Conservation (phyloP, 2,797 vertebrate species). For the Aplochiton taeniatus region DNA sequence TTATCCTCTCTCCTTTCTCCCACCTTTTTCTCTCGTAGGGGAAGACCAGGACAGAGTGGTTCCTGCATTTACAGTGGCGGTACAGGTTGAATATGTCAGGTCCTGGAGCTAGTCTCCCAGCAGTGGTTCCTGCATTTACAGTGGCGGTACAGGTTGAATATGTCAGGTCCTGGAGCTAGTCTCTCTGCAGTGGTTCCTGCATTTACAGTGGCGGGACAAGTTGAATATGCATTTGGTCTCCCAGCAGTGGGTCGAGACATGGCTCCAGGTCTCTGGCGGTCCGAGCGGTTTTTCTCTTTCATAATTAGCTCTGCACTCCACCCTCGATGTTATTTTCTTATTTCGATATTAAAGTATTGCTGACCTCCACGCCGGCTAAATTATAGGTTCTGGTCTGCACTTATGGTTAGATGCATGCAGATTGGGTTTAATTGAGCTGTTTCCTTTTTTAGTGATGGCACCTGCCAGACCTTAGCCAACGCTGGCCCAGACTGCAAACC, state of each 20-base stretch:
- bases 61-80: conserved; percentile 20
- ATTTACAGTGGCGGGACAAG: conserved; percentile 24
- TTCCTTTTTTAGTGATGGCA: conserved; percentile 31
- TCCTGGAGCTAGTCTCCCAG: conserved; percentile 16
- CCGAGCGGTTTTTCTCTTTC: conserved; percentile 64
- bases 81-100: conserved; percentile 35
- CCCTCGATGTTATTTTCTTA: conserved; percentile 62
- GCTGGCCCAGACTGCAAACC: neutral
- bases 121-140: conserved; percentile 25
- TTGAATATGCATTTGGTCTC: conserved; percentile 27
- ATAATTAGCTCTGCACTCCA: conserved; percentile 63
- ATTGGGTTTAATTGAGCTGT: conserved; percentile 26
- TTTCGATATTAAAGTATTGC: conserved; percentile 64
- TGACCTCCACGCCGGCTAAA: conserved; percentile 66
- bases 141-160: conserved; percentile 29
- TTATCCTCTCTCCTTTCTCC: neutral
- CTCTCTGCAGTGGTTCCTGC: conserved; percentile 20
- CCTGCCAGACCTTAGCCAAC: conserved; percentile 35
- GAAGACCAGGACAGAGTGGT: conserved; percentile 7
- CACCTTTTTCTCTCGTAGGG: too few relatives aligned
- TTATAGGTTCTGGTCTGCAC: conserved; percentile 50
- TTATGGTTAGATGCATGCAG: conserved; percentile 50
- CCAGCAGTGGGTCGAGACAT: conserved; percentile 28
- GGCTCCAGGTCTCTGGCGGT: conserved; percentile 48
- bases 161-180: too few relatives aligned